Percentiles rank a stretch among this genome's conserved stretches.
Conservation (phyloP, 2,888 invertebrate genomes). For the Philereme transversata region DNA sequence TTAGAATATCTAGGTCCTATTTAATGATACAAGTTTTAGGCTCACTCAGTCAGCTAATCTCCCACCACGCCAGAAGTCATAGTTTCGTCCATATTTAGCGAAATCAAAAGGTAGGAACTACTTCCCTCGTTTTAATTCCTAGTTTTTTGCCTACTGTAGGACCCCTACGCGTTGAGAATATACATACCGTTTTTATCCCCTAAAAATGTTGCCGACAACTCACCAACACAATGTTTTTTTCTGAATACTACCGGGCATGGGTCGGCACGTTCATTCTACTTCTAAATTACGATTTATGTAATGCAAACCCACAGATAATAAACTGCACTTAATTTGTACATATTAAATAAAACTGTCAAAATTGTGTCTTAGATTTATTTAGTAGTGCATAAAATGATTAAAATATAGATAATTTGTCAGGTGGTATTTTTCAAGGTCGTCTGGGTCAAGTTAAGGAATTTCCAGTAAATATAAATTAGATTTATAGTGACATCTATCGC, state of each 20-base stretch:
- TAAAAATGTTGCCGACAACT: constrained; percentile 2
- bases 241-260: constrained; percentile 48
- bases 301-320: constrained; percentile 16
- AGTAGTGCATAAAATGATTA: neutral
- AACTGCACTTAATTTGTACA: constrained; percentile 18
- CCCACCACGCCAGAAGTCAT: too few species aligned
- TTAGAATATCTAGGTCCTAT: too few species aligned
- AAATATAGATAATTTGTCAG: neutral
- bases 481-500: too few species aligned
- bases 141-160: too few species aligned
- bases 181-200: too few species aligned
- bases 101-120: too few species aligned
- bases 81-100: too few species aligned
- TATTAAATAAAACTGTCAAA: constrained; percentile 21
- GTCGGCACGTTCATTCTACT: constrained; percentile 30
- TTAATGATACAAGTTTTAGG: too few species aligned
- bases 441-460: constrained; percentile 43
- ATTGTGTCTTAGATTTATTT: neutral
- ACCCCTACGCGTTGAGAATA: too few species aligned
- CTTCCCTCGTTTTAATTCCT: too few species aligned
- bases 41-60: too few species aligned
- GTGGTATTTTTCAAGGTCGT: constrained; percentile 6
- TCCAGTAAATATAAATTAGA: constrained; percentile 41
- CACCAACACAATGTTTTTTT: constrained; percentile 36
- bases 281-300: constrained; percentile 18